These are phyloP conservation scores for Aphis craccivora DNA, from an alignment of 1,140 invertebrate genomes.

Conservation along the genomic window DNA sequence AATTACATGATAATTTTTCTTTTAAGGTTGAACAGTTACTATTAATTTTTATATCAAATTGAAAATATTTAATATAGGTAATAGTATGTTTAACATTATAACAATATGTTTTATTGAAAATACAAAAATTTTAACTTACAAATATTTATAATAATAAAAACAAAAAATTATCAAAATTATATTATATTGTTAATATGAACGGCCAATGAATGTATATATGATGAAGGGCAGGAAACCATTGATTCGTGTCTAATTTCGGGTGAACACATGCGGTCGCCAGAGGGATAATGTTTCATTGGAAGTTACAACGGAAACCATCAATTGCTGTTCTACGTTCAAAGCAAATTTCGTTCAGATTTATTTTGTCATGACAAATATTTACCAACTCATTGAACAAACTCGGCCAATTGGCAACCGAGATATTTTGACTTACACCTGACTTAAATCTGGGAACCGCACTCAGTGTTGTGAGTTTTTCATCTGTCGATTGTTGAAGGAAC, in stretches of 20 bases:
- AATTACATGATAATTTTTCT: not conserved
- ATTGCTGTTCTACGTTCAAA: not conserved
- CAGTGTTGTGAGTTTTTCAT: not conserved
- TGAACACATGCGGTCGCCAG: not conserved
- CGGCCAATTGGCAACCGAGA: not conserved
- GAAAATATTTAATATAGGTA: not conserved
- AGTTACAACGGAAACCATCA: constrained; percentile 23
- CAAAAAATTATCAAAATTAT: not conserved
- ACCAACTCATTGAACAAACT: constrained; percentile 21
- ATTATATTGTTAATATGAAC: not conserved
- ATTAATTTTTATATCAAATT: not conserved
- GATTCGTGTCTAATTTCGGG: constrained; percentile 42
- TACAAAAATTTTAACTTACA: not conserved
- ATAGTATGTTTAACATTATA: not conserved
- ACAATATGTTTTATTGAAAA: not conserved
- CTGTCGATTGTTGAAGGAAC: constrained; percentile 12
- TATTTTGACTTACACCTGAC: constrained; percentile 20
- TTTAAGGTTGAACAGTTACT: not conserved
- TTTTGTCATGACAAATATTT: constrained; percentile 51
- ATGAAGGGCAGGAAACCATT: constrained; percentile 14
- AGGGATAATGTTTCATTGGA: constrained; percentile 2
- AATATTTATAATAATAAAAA: not conserved
- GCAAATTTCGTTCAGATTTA: constrained; percentile 35
- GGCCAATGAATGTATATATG: constrained; percentile 1
- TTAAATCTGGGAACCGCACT: not conserved